Evolutionary conservation across 2,797 vertebrate species (phyloP), one percentile per base, ranked within the genome.

Genomic region (Myripristis jacobus): DNA sequence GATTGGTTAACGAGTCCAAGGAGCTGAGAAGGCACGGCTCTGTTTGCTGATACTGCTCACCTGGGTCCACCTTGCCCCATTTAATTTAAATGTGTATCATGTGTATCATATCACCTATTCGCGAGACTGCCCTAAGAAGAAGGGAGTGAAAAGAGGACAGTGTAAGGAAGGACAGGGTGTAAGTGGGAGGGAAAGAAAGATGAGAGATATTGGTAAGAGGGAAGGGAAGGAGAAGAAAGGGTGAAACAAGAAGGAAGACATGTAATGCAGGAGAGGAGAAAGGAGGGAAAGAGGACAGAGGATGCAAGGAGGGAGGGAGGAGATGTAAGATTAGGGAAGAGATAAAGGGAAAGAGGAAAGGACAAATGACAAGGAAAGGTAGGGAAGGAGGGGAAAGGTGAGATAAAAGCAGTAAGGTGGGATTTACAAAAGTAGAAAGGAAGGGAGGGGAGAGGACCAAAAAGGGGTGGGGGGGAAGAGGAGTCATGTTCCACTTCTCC

Each of bases 401-500:
- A 44, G 9, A 55, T 29, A 1, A 64, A 64, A 57, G 22, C 41
- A 18, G 19, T 46, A 27, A 62, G 24, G 70, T 24, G 62, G 59
- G 53, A 52, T 0, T 15, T 18, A 27, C 2, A 29, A 41, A 76
- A 64, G 21, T 1, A 19, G 19, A 66, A 27, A 59, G 41, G 58
- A 73, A 22, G 5, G n/a, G 43, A 57, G 60, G 56, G 25, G 54
- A 60, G 54, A 64, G 34, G n/a, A 52, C 3, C 3, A 29, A 29
- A 29, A 29, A 29, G 6, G 27, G 27, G 27, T 3, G 6, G 27
- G 6, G 6, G 3, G 27, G 27, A 83, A 62, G 58, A 61, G 70
- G 81, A 86, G 61, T 81, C 68, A 53, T 74, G 82, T 90, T 91
- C 83, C 73, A 82, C 77, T 80, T 72, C 82, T 84, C 78, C 64